Evolutionary conservation across 2,113 vertebrate genomes (phyloP), one percentile per base, ranked within the genome.

Genomic region (Platycercus adscitus): DNA sequence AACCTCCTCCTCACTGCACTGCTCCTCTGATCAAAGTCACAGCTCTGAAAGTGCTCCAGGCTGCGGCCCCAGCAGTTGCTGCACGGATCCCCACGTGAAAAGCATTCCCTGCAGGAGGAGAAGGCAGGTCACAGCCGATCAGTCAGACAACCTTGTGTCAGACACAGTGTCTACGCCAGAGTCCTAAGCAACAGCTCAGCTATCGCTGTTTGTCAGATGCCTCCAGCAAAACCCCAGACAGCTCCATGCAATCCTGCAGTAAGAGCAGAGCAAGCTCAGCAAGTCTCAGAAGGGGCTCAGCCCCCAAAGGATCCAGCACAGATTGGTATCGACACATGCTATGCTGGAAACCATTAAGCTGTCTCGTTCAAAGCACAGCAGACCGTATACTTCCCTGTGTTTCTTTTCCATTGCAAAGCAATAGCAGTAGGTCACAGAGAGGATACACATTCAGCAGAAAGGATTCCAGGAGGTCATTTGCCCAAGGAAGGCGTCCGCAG

Each of bases 401-500:
- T n/a, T 28, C 55, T 43, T 31, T 29, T 44, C 61, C 70, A 17
- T 6, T 4, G 75, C 56, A 86, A 77, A 90, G 81, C 80, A 84
- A 43, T 50, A 84, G 8, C 56, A 49, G 77, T 29, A 78, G 94
- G 81, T 61, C 18, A 4, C 3, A 13, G 49, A 66, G 82, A 76
- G 83, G 86, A 88, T 13, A 52, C 2, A 0, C 13, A 3, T 55
- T 77, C 88, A 88, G 81, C 86, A 84, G 61, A 64, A 96, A 91
- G 65, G 69, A 96, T 93, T 93, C 82, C 77, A 93, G 95, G 80
- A 96, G 91, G 88, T 96, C 88, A 92, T 83, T 66, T 93, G 95
- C 92, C 72, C 68, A 56, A 88, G 77, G 65, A 86, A 94, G 80
- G 86, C n/a, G 31, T 91, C 92, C 80, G 80, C 77, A 39, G 86